A percentile compares a stretch with the other conserved stretches of the same genome.
Evolutionary conservation across 2,113 vertebrate species (phyloP).

Genomic region (Vanacampus margaritifer): DNA sequence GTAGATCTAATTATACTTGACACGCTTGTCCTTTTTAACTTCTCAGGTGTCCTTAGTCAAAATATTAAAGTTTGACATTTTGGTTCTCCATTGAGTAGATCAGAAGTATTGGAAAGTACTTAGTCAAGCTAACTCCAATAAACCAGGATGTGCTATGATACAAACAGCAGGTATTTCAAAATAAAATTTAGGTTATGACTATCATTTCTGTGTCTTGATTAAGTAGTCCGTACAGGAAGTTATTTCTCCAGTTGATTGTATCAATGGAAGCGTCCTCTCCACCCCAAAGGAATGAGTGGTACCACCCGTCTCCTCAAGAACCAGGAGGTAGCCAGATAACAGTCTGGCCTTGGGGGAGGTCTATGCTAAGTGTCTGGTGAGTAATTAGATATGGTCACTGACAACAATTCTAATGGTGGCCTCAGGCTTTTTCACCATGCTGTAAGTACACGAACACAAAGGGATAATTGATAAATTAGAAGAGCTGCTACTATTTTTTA

Average conservation of each 20-base stretch:
- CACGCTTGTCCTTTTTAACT: not conserved
- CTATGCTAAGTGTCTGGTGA: not conserved
- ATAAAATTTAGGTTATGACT: not conserved
- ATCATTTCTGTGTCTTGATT: not conserved
- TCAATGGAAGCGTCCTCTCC: not conserved
- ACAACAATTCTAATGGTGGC: not conserved
- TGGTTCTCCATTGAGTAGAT: not conserved
- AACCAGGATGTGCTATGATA: not conserved
- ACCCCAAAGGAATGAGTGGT: not conserved
- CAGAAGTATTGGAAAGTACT: not conserved
- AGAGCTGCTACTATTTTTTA: too few species aligned
- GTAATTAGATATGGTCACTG: not conserved
- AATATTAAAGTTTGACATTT: not conserved
- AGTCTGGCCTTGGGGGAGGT: constrained; percentile 18
- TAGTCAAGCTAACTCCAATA: not conserved
- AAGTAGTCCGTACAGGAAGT: not conserved
- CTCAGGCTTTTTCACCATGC: not conserved
- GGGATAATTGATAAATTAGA: not conserved
- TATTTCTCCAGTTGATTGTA: not conserved
- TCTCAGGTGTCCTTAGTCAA: not conserved
- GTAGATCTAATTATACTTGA: not conserved
- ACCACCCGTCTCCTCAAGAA: not conserved
- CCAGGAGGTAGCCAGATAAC: not conserved
- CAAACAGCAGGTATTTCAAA: not conserved
- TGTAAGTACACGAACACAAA: not conserved